A percentile compares a stretch with the other conserved stretches of the same genome.
Evolutionary conservation across 1,140 invertebrate genomes (phyloP).

Genomic region (Melipona quadrifasciata): DNA sequence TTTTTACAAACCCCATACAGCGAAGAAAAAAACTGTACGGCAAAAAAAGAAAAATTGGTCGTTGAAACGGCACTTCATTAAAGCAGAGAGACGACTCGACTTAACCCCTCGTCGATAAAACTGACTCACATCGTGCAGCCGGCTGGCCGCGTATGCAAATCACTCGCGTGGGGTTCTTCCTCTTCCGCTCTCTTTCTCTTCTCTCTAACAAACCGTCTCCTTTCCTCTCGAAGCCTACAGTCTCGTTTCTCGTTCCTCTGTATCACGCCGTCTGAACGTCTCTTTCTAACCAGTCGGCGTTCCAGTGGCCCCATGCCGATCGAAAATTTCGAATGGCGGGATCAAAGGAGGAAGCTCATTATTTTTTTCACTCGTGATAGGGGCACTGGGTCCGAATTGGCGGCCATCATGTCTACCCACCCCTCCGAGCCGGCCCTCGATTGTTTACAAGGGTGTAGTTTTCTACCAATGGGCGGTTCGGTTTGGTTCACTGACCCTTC

Average conservation of each 20-base stretch:
- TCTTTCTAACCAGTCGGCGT: conserved; percentile 3
- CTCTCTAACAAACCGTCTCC: background rate
- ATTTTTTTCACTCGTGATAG: conserved; percentile 67
- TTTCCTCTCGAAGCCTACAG: background rate
- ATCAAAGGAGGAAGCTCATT: conserved; percentile 72
- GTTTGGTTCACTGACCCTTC: conserved; percentile 29
- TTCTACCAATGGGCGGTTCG: conserved; percentile 56
- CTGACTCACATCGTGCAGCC: conserved; percentile 71
- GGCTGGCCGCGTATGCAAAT: conserved; percentile 77
- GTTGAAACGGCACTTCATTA: conserved; percentile 59
- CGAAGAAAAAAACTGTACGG: background rate
- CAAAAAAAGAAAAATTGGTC: background rate
- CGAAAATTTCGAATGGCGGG: conserved; percentile 59
- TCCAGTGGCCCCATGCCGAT: conserved; percentile 29
- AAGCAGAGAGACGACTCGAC: conserved; percentile 69
- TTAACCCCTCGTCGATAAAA: conserved; percentile 71
- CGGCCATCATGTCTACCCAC: conserved; percentile 76
- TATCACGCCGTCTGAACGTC: background rate
- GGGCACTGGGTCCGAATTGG: conserved; percentile 65
- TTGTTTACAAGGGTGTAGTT: conserved; percentile 69
- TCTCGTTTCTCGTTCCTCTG: background rate
- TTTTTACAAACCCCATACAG: background rate
- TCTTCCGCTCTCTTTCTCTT: conserved; percentile 43
- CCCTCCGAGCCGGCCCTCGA: conserved; percentile 61
- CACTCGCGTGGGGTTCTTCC: conserved; percentile 74